phyloP scores from a whole-genome alignment of 2,888 invertebrate genomes.

The Agonopterix alstromeriana region DNA sequence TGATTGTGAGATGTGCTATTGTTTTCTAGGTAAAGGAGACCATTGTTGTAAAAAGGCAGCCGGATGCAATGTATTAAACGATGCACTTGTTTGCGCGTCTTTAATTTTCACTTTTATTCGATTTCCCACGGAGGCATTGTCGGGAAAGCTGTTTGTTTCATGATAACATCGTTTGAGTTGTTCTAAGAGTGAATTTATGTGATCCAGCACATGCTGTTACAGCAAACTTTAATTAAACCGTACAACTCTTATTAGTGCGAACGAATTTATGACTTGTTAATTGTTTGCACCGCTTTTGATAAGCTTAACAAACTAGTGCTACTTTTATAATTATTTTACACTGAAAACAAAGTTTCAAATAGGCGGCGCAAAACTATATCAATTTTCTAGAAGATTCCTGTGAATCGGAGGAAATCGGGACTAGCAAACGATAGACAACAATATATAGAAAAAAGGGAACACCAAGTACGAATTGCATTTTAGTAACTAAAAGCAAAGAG shows the following conservation, averaged over 20 bases:
- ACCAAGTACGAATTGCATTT: too few species aligned
- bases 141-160: constrained; percentile 21
- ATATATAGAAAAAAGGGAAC: too few species aligned
- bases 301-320: constrained; percentile 46
- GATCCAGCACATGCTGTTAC: constrained; percentile 11
- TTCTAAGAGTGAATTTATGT: constrained; percentile 17
- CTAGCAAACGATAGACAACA: too few species aligned
- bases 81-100: constrained; percentile 46
- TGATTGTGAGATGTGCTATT: constrained; percentile 75
- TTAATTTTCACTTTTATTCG: constrained; percentile 51
- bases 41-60: constrained; percentile 58
- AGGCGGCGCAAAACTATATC: too few species aligned
- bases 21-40: constrained; percentile 71
- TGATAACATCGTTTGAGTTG: constrained; percentile 15
- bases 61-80: constrained; percentile 48
- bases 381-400: too few species aligned
- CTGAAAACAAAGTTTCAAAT: too few species aligned
- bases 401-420: too few species aligned
- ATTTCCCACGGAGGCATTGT: constrained; percentile 37
- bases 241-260: constrained; percentile 35
- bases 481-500: too few species aligned
- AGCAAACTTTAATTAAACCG: constrained; percentile 34
- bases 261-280: constrained; percentile 60
- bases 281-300: constrained; percentile 61
- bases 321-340: not conserved